Evolutionary conservation across 2,888 invertebrate genomes (phyloP).

Genomic region (Protonemura montana): DNA sequence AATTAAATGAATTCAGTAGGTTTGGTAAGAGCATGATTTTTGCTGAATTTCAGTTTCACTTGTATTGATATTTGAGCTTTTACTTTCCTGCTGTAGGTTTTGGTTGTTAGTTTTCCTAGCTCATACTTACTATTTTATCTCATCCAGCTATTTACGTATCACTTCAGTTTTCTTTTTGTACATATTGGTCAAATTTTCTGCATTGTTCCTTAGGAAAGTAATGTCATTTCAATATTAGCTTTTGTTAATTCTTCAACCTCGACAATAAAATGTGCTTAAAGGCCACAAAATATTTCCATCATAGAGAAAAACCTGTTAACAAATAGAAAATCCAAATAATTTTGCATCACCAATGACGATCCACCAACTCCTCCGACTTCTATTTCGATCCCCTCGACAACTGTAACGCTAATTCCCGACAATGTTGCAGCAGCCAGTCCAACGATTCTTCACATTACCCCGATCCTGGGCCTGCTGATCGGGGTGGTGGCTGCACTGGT

Average conservation of each 20-base stretch:
- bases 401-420: not conserved
- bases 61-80: constrained; percentile 4
- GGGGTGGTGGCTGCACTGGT: constrained; percentile 64
- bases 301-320: no score
- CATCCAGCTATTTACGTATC: not conserved
- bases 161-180: not conserved
- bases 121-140: not conserved
- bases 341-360: no score
- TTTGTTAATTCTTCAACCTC: no score
- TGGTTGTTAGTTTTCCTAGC: not conserved
- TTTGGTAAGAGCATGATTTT: not conserved
- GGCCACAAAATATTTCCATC: no score
- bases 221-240: no score
- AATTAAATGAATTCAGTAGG: not conserved
- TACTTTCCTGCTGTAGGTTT: not conserved
- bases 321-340: no score
- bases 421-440: constrained; percentile 60
- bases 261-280: no score
- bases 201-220: no score
- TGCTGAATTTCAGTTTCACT: not conserved
- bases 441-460: constrained; percentile 64
- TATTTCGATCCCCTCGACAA: not conserved
- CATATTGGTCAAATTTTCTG: not conserved
- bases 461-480: constrained; percentile 63
- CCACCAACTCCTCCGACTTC: no score